Conservation (phyloP, 2,888 invertebrate genomes). For the Ethmia dodecea region DNA sequence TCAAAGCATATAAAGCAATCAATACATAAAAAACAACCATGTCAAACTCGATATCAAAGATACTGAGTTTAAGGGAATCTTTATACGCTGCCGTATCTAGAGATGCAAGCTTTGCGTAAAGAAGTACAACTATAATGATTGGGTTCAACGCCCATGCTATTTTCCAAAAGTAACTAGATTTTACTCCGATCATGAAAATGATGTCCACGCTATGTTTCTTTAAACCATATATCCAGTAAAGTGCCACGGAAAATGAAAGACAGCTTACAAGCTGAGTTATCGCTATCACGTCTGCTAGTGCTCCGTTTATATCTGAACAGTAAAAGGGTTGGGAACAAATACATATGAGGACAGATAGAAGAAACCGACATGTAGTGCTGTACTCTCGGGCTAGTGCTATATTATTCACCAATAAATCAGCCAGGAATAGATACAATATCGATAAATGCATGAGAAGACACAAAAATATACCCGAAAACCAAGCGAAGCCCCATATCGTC, state of each 20-base stretch:
- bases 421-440: slow-evolving; percentile 45
- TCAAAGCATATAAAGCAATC: slow-evolving; percentile 29
- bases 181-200: slow-evolving; percentile 66
- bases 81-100: slow-evolving; percentile 24
- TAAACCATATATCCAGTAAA: slow-evolving; percentile 63
- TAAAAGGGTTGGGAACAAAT: slow-evolving; percentile 47
- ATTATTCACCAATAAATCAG: slow-evolving; percentile 29
- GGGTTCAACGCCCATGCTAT: slow-evolving; percentile 52
- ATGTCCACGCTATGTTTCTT: slow-evolving; percentile 57
- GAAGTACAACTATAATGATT: slow-evolving; percentile 25
- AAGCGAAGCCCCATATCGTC: slow-evolving; percentile 49
- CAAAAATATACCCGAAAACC: slow-evolving; percentile 47
- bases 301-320: slow-evolving; percentile 51
- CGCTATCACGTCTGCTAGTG: slow-evolving; percentile 41
- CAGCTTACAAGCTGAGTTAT: slow-evolving; percentile 47
- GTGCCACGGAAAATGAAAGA: slow-evolving; percentile 46
- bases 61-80: slow-evolving; percentile 30
- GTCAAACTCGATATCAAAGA: slow-evolving; percentile 29
- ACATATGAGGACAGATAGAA: slow-evolving; percentile 28
- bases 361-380: slow-evolving; percentile 26
- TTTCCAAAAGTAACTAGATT: slow-evolving; percentile 58
- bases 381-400: slow-evolving; percentile 27
- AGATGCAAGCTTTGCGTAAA: slow-evolving; percentile 21
- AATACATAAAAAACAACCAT: slow-evolving; percentile 24
- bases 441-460: slow-evolving; percentile 48